Conservation (phyloP, 2,888 invertebrate genomes). For the Plutella xylostella region DNA sequence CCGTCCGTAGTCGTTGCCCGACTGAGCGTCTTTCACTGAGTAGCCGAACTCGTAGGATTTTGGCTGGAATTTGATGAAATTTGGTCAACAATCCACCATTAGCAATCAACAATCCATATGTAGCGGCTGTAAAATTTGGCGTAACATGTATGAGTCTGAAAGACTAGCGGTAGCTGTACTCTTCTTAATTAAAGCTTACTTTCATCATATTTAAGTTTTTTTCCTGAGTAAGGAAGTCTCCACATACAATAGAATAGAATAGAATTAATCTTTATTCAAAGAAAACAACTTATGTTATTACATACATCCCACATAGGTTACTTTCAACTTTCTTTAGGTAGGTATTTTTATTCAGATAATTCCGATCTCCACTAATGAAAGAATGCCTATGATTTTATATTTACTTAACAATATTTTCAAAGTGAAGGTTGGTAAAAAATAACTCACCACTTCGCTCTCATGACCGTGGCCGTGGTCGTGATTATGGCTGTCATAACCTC, state of each 20-base stretch:
- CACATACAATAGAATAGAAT: background rate
- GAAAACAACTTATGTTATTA: background rate
- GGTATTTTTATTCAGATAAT: background rate
- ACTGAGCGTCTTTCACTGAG: slow-evolving; percentile 80
- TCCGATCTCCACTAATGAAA: background rate
- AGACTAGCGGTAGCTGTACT: background rate
- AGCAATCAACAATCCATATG: background rate
- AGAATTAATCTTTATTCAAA: background rate
- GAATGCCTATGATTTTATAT: background rate
- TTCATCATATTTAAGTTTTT: background rate
- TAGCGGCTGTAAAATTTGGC: background rate
- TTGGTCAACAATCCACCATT: background rate
- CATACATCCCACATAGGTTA: background rate
- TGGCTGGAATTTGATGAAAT: slow-evolving; percentile 69
- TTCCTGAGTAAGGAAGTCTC: too few species aligned
- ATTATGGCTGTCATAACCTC: slow-evolving; percentile 27
- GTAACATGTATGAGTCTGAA: background rate
- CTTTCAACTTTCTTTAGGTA: background rate
- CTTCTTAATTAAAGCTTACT: background rate
- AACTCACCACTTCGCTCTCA: slow-evolving; percentile 56
- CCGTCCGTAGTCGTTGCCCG: slow-evolving; percentile 79
- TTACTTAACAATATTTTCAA: too few species aligned
- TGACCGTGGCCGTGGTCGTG: slow-evolving; percentile 41
- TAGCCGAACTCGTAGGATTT: slow-evolving; percentile 85
- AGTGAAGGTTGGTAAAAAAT: too few species aligned